Conservation (phyloP, 2,113 vertebrate species). For the Nothoprocta perdicaria region DNA sequence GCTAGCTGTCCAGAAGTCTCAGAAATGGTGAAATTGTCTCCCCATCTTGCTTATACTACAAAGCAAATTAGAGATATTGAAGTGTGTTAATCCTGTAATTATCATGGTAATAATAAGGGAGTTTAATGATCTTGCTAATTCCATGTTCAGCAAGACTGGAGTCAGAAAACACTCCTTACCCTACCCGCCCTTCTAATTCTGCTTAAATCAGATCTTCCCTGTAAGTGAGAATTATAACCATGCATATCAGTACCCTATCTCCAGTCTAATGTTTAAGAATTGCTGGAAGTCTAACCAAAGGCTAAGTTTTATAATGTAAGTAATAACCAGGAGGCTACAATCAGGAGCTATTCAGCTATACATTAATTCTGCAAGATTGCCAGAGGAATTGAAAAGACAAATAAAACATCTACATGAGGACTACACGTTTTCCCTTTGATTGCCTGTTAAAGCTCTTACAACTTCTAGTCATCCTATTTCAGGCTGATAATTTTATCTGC, state of each 20-base stretch:
- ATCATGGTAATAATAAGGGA: slow-evolving; percentile 65
- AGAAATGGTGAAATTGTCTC: not conserved
- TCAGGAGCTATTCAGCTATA: not conserved
- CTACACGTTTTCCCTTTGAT: slow-evolving; percentile 8
- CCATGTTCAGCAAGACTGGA: slow-evolving; percentile 38
- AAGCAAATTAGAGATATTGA: slow-evolving; percentile 65
- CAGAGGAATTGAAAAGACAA: slow-evolving; percentile 13
- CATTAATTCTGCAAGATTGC: slow-evolving; percentile 19
- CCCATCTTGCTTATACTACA: slow-evolving; percentile 41
- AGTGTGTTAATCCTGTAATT: slow-evolving; percentile 67
- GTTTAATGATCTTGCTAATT: slow-evolving; percentile 70
- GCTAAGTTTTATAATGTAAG: not conserved
- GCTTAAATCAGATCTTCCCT: slow-evolving; percentile 32
- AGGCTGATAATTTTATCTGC: too few species aligned
- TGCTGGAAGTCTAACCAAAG: slow-evolving; percentile 44
- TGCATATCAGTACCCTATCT: not conserved
- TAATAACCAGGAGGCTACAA: not conserved
- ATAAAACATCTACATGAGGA: not conserved
- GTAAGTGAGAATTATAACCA: not conserved
- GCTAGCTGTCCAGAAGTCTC: not conserved
- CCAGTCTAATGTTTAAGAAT: slow-evolving; percentile 5
- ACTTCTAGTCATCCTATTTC: too few species aligned
- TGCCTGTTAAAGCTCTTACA: slow-evolving; percentile 9
- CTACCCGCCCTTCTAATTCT: slow-evolving; percentile 38
- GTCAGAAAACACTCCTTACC: slow-evolving; percentile 42